These are phyloP conservation scores for Elaphurus davidianus DNA, from an alignment of 2,113 vertebrate genomes.

Conservation along the genomic window DNA sequence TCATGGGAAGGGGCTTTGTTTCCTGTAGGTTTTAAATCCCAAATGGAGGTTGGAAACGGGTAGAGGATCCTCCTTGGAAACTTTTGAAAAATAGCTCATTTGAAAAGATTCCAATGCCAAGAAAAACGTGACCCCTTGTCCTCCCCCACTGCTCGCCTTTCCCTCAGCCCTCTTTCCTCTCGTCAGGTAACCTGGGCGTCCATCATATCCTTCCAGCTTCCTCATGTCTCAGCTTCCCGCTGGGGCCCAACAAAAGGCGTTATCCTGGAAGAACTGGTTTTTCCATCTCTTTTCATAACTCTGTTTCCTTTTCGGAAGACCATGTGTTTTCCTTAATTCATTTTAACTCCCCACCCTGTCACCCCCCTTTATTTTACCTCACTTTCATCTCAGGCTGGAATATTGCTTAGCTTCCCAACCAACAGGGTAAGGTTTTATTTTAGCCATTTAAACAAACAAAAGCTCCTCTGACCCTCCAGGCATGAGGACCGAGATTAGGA, in stretches of 20 bases:
- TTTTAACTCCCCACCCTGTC: conserved; percentile 25
- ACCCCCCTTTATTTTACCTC: background rate
- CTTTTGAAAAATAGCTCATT: conserved; percentile 73
- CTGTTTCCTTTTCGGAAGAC: conserved; percentile 61
- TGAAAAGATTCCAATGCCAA: conserved; percentile 69
- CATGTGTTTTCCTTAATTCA: conserved; percentile 62
- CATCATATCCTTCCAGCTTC: conserved; percentile 58
- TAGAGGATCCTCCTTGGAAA: conserved; percentile 73
- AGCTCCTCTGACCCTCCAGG: background rate
- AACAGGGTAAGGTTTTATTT: background rate
- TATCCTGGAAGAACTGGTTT: conserved; percentile 60
- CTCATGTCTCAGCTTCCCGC: conserved; percentile 57
- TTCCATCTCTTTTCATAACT: conserved; percentile 57
- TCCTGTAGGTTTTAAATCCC: conserved; percentile 75
- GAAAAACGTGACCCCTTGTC: conserved; percentile 67
- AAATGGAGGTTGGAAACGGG: conserved; percentile 68
- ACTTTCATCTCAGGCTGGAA: background rate
- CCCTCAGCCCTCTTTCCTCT: conserved; percentile 42
- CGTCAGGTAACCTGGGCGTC: conserved; percentile 67
- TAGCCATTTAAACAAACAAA: background rate
- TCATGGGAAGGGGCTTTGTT: conserved; percentile 74
- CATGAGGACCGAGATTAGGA: background rate
- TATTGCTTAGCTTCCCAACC: background rate
- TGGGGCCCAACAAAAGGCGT: conserved; percentile 12
- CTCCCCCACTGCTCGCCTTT: background rate